These are phyloP conservation scores for Neostethus bicornis DNA, from an alignment of 2,797 vertebrate genomes.

Conservation along the genomic window DNA sequence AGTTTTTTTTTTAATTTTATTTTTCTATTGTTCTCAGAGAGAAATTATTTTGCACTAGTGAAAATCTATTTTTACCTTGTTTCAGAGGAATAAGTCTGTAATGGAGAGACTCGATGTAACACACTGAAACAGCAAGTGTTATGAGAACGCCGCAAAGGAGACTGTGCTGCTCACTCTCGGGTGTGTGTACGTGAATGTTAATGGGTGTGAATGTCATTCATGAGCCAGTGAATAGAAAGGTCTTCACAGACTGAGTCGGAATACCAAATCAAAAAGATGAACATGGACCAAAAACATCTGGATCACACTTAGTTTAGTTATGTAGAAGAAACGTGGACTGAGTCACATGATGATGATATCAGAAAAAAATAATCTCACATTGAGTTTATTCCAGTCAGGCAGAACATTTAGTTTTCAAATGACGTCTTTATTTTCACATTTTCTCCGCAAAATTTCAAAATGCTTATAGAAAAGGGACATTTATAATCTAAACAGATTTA, in stretches of 20 bases:
- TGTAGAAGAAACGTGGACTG: slow-evolving; percentile 29
- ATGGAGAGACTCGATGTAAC: slow-evolving; percentile 16
- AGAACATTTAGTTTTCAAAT: slow-evolving; percentile 15
- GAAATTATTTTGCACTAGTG: slow-evolving; percentile 73
- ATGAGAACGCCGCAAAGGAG: slow-evolving; percentile 23
- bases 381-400: neutral
- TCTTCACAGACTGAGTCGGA: slow-evolving; percentile 34
- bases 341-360: slow-evolving; percentile 6
- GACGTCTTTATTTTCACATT: neutral
- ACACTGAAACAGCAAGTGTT: slow-evolving; percentile 16
- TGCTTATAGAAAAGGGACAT: too few species aligned
- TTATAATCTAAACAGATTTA: too few species aligned
- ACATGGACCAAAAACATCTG: slow-evolving; percentile 42
- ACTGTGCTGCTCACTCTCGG: slow-evolving; percentile 19
- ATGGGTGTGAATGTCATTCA: slow-evolving; percentile 46
- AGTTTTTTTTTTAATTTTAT: slow-evolving; percentile 10
- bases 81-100: slow-evolving; percentile 34
- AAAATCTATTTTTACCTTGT: slow-evolving; percentile 67
- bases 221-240: slow-evolving; percentile 27
- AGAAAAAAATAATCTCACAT: slow-evolving; percentile 1
- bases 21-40: slow-evolving; percentile 66
- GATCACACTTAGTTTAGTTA: slow-evolving; percentile 14
- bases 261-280: slow-evolving; percentile 47
- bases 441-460: neutral
- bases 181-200: slow-evolving; percentile 44